Base-by-base conservation (phyloP, 2,113 vertebrate genomes). In the Acrocephalus kingi region DNA sequence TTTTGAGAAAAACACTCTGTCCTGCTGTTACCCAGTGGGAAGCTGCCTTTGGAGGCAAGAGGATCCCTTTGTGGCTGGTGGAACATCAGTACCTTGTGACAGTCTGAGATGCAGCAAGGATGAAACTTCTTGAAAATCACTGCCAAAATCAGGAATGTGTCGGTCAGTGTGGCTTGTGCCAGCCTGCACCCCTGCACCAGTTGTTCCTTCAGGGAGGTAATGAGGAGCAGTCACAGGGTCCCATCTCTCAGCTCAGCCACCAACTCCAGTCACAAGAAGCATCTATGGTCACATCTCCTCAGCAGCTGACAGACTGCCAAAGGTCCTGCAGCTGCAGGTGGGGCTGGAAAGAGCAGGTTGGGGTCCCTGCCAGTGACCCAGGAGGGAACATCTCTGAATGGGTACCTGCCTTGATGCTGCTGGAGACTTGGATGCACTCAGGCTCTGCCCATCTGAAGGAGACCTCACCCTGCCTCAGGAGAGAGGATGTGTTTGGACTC, bases 181-280 rank as follows among this genome's bases (percentile, higher is more conserved):
- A 90, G 52, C 46, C 82, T 3, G 5, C 37, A 68, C 2, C 23
- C 30, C 51, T 71, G 39, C 37, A 58, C 33, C 45, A 20, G 13
- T 2, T 33, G 3, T 17, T 96, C 43, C 37, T 86, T 49, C 56
- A 31, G 58, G 77, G 43, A 73, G 33, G 55, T 31, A 62, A 41
- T 0, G 0, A 56, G 66, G 74, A 75, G 62, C 73, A 49, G 39
- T 3, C 43, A 17, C 33, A n/a, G n/a, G 19, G 7, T 6, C 62
- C 19, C 22, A 27, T 49, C 19, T 89, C 61, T 63, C 62, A 59
- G 24, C 48, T 84, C 20, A 37, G 52, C 31, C 5, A 8, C 43
- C 66, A 49, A 0, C 12, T 63, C 46, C 66, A 82, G 73, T 10
- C 35, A 62, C 31, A 49, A 61, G 76, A 58, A 82, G 2, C 1